These are phyloP conservation scores for Ophion costatus DNA, from an alignment of 2,888 invertebrate species.

Conservation along the genomic window DNA sequence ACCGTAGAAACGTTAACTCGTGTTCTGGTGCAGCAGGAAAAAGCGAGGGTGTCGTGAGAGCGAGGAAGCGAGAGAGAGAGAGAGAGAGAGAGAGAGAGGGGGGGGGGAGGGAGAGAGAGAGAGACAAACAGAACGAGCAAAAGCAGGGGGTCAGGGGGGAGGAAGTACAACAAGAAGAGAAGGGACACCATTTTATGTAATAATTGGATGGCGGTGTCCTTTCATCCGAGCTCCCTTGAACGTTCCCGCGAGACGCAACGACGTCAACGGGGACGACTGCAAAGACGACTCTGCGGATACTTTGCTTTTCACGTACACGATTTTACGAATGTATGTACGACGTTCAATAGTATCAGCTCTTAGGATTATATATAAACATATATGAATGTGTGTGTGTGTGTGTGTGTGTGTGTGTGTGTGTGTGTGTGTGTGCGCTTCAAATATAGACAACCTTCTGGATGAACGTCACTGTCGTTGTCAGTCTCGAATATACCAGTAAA, in stretches of 20 bases:
- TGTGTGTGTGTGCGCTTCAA: background rate
- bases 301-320: constrained; percentile 58
- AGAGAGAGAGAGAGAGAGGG: background rate
- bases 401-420: too few relatives aligned
- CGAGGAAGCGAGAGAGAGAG: background rate
- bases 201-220: constrained; percentile 82
- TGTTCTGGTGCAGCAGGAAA: constrained; percentile 16
- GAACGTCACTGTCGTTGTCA: constrained; percentile 65
- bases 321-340: constrained; percentile 41
- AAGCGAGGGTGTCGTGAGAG: constrained; percentile 19
- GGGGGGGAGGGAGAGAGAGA: background rate
- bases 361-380: constrained; percentile 48
- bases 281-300: constrained; percentile 56
- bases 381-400: background rate
- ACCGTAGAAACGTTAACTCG: constrained; percentile 23
- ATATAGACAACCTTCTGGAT: constrained; percentile 57
- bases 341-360: constrained; percentile 43
- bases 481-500: constrained; percentile 16
- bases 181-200: constrained; percentile 79
- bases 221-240: constrained; percentile 76
- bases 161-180: constrained; percentile 68
- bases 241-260: constrained; percentile 68
- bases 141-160: background rate
- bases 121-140: background rate
- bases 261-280: constrained; percentile 43